These are phyloP conservation scores for Eidolon dupreanum DNA, from an alignment of 2,797 vertebrate species.

Conservation along the genomic window DNA sequence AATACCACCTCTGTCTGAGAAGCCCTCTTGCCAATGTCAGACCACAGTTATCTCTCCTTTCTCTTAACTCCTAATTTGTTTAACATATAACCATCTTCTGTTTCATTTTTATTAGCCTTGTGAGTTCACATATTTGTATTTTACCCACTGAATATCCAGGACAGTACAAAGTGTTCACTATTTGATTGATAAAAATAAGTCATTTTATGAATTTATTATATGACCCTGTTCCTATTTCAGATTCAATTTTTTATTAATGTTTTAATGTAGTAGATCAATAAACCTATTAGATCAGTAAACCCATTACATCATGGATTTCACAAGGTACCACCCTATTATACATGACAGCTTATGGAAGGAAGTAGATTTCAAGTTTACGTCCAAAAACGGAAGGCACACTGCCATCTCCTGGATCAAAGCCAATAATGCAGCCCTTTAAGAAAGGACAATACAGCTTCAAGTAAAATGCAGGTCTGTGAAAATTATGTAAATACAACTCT, in stretches of 20 bases:
- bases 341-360: background rate
- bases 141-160: background rate
- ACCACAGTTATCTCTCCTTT: background rate
- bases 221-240: background rate
- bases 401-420: conserved; percentile 43
- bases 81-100: background rate
- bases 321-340: background rate
- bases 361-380: background rate
- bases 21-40: background rate
- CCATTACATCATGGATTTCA: background rate
- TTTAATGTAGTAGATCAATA: background rate
- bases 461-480: background rate
- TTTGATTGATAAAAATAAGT: conserved; percentile 50
- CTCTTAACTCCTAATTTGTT: background rate
- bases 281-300: background rate
- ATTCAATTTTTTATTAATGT: conserved; percentile 5
- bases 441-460: background rate
- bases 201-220: conserved; percentile 8
- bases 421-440: background rate
- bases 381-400: conserved; percentile 13
- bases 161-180: background rate
- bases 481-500: conserved; percentile 9
- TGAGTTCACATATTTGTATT: background rate
- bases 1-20: background rate
- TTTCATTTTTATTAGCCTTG: background rate